phyloP scores from a whole-genome alignment of 2,888 invertebrate species.

The Cataglyphis livida region DNA sequence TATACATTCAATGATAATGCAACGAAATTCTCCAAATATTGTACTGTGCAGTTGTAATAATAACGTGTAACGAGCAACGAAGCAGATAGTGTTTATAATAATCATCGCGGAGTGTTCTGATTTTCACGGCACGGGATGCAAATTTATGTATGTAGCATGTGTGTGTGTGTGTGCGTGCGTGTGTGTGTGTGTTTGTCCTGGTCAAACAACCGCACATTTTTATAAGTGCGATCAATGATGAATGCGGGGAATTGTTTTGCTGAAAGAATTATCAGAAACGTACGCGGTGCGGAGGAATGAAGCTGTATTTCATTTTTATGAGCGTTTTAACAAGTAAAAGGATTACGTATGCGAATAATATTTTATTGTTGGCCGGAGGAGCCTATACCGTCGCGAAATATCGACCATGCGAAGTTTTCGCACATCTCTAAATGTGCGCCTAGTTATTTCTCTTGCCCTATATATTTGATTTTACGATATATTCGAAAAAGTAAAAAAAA shows the following conservation, averaged over 20 bases:
- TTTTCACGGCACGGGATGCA: neutral
- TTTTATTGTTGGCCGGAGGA: conserved; percentile 15
- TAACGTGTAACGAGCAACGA: neutral
- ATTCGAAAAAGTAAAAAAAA: neutral
- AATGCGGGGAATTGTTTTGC: neutral
- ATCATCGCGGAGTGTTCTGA: neutral
- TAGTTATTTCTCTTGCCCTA: neutral
- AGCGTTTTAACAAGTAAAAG: conserved; percentile 31
- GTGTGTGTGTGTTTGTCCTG: neutral
- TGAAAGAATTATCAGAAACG: neutral
- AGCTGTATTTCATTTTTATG: conserved; percentile 36
- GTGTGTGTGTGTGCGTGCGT: neutral
- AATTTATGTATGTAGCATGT: conserved; percentile 1
- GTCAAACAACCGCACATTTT: conserved; percentile 12
- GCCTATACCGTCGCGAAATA: neutral
- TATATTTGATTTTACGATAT: neutral
- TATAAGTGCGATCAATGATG: conserved; percentile 7
- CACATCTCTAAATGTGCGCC: neutral
- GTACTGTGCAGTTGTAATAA: neutral
- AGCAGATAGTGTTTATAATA: neutral
- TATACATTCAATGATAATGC: neutral
- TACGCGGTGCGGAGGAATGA: neutral
- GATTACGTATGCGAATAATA: conserved; percentile 31
- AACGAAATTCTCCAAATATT: neutral
- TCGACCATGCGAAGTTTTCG: neutral